These are phyloP conservation scores for Drosophila ananassae DNA, from an alignment of 1,140 invertebrate species.

Conservation along the genomic window DNA sequence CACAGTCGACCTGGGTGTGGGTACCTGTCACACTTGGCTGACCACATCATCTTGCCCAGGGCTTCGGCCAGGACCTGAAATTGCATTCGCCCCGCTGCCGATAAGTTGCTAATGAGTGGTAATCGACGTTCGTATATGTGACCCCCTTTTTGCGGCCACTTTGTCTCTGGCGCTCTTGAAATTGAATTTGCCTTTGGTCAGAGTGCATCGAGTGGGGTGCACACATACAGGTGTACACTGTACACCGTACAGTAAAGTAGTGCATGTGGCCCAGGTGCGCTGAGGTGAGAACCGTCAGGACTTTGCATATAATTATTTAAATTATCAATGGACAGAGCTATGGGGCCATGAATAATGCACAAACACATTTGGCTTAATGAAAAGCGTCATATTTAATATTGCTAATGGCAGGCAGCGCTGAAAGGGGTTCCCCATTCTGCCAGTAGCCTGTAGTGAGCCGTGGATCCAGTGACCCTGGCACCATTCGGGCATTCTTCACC, in stretches of 20 bases:
- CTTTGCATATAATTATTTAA: slow-evolving; percentile 56
- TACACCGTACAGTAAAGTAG: neutral
- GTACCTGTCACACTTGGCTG: slow-evolving; percentile 54
- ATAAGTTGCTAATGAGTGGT: slow-evolving; percentile 66
- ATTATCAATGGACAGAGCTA: slow-evolving; percentile 28
- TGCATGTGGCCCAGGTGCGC: slow-evolving; percentile 21
- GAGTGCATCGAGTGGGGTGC: neutral
- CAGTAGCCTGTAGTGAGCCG: neutral
- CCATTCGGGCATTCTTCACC: slow-evolving; percentile 13
- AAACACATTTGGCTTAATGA: slow-evolving; percentile 39
- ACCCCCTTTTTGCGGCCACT: slow-evolving; percentile 41
- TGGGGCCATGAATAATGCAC: slow-evolving; percentile 25
- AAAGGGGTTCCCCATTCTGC: neutral
- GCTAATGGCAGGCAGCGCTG: slow-evolving; percentile 17
- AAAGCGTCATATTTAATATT: slow-evolving; percentile 32
- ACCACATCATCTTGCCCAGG: slow-evolving; percentile 50
- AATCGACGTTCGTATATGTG: slow-evolving; percentile 46
- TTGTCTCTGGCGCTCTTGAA: slow-evolving; percentile 46
- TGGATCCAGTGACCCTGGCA: neutral
- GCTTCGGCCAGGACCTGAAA: slow-evolving; percentile 28
- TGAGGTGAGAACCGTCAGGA: slow-evolving; percentile 39
- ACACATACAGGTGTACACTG: neutral
- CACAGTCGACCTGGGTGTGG: neutral
- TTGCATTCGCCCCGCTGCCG: slow-evolving; percentile 40
- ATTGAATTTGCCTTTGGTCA: slow-evolving; percentile 45